phyloP scores from a whole-genome alignment of 2,888 invertebrate genomes.

The Stegana nigrithorax region DNA sequence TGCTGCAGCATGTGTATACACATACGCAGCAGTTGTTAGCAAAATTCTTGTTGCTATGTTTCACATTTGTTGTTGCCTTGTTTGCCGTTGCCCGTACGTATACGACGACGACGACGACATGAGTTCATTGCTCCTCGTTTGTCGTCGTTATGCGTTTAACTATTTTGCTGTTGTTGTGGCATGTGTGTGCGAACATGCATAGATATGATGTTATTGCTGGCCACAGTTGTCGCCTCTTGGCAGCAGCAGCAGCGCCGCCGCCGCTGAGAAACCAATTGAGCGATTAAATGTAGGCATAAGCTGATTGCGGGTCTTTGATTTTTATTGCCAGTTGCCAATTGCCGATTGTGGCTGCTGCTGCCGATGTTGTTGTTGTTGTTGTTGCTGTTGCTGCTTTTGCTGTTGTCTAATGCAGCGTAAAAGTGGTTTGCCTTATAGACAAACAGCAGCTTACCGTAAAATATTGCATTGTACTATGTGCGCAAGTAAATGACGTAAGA shows the following conservation, averaged over 20 bases:
- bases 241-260: too few relatives aligned
- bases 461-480: neutral
- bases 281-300: too few relatives aligned
- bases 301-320: neutral
- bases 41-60: neutral
- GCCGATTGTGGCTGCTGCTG: neutral
- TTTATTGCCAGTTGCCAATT: neutral
- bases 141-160: neutral
- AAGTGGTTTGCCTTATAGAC: neutral
- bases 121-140: neutral
- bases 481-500: slow-evolving; percentile 51
- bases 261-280: too few relatives aligned
- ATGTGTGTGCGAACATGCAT: slow-evolving; percentile 2
- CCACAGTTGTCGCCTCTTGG: neutral
- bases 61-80: neutral
- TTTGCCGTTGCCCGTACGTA: neutral
- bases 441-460: neutral
- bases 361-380: neutral
- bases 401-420: slow-evolving; percentile 12
- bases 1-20: too few relatives aligned
- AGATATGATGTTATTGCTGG: neutral
- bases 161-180: neutral
- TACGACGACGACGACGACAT: too few relatives aligned
- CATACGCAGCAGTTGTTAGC: neutral
- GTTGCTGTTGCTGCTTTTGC: slow-evolving; percentile 17